phyloP scores from a whole-genome alignment of 2,888 invertebrate genomes.

The Epiblema foenella region DNA sequence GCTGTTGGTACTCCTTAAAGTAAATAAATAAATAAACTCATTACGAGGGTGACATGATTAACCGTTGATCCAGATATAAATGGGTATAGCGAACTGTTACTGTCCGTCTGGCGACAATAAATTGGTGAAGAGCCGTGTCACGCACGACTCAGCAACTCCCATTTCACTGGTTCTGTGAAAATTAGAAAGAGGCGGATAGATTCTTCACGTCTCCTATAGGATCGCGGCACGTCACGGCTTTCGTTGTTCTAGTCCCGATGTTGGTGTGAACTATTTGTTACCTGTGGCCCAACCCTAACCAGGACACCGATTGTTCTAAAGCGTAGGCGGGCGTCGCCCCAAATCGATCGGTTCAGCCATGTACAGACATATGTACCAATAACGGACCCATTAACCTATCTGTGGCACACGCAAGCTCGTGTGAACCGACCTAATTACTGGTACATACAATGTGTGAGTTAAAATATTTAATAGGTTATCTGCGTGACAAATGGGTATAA shows the following conservation, averaged over 20 bases:
- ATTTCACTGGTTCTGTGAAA: too few relatives aligned
- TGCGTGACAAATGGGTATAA: constrained; percentile 3
- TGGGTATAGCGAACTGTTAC: not conserved
- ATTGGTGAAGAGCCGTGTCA: too few relatives aligned
- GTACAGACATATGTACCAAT: constrained; percentile 20
- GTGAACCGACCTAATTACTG: constrained; percentile 25
- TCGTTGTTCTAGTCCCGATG: too few relatives aligned
- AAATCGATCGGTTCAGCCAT: constrained; percentile 35
- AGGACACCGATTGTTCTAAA: constrained; percentile 32
- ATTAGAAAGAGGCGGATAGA: too few relatives aligned
- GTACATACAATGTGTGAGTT: not conserved
- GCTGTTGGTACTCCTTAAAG: too few relatives aligned
- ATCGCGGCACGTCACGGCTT: too few relatives aligned
- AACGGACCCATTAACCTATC: constrained; percentile 36
- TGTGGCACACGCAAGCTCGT: constrained; percentile 37
- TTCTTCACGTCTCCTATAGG: too few relatives aligned
- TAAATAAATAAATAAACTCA: too few relatives aligned
- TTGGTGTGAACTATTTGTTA: not conserved
- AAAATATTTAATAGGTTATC: constrained; percentile 5
- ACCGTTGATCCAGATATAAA: not conserved
- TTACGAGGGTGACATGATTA: not conserved
- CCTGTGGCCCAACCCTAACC: constrained; percentile 8
- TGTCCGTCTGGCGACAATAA: not conserved
- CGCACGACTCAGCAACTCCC: too few relatives aligned
- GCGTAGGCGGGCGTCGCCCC: constrained; percentile 39